A percentile compares a stretch with the other conserved stretches of the same genome.
Evolutionary conservation across 2,113 vertebrate species (phyloP).

Genomic region (Ammodytes dubius): DNA sequence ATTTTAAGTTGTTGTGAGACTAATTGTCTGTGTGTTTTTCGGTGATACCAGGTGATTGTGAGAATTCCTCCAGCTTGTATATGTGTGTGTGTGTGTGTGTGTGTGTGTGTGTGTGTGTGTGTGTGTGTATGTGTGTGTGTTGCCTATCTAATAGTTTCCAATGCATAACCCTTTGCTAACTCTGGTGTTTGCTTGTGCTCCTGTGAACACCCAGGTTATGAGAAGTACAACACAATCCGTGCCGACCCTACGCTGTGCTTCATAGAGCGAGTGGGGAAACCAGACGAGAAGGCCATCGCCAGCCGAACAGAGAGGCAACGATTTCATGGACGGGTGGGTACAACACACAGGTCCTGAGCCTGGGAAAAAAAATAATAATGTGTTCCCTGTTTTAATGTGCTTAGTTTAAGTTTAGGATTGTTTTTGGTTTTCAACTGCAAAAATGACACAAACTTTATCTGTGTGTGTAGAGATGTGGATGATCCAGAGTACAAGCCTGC

Average conservation of each 20-base stretch:
- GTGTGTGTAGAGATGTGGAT: slow-evolving; percentile 91
- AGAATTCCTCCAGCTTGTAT: slow-evolving; percentile 35
- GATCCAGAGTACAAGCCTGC: slow-evolving; percentile 99
- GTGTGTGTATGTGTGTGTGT: background rate
- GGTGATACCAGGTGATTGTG: slow-evolving; percentile 4
- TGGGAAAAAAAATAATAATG: background rate
- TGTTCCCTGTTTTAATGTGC: background rate
- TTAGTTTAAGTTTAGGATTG: background rate
- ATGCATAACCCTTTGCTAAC: slow-evolving; percentile 11
- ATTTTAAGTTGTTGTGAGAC: background rate
- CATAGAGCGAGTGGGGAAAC: slow-evolving; percentile 95
- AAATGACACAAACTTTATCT: slow-evolving; percentile 44
- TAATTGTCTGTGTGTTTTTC: background rate
- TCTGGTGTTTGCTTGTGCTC: slow-evolving; percentile 31
- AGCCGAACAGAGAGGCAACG: slow-evolving; percentile 96
- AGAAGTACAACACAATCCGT: slow-evolving; percentile 98
- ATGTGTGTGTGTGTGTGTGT: background rate
- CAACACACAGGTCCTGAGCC: background rate
- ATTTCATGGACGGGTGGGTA: slow-evolving; percentile 96
- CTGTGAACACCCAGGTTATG: slow-evolving; percentile 88
- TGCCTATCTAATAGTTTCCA: slow-evolving; percentile 36
- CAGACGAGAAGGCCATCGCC: slow-evolving; percentile 98
- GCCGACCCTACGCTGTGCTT: slow-evolving; percentile 95
- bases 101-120: background rate
- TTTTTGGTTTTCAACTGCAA: background rate